Evolutionary conservation across 2,113 vertebrate genomes (phyloP).

Genomic region (Eclectus roratus): DNA sequence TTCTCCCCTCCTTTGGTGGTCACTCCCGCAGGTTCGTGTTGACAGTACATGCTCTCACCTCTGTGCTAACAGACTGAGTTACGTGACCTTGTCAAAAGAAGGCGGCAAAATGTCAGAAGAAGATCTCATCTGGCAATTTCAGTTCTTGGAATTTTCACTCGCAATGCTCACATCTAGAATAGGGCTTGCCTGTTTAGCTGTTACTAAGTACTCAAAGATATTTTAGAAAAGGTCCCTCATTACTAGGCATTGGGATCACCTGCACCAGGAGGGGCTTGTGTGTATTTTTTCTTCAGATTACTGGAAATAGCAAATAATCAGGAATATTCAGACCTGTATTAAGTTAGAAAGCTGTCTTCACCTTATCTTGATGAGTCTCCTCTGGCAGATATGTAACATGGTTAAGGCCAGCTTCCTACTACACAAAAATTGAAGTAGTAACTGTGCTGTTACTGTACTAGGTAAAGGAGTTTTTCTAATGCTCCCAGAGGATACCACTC

Average conservation of each 20-base stretch:
- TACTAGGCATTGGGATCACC: accelerated
- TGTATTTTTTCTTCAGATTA: background rate
- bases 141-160: background rate
- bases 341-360: constrained; percentile 28
- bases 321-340: background rate
- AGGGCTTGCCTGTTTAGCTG: background rate
- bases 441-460: background rate
- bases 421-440: background rate
- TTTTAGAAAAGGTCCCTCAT: background rate
- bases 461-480: background rate
- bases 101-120: background rate
- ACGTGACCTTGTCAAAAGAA: background rate
- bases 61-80: background rate
- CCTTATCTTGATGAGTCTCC: background rate
- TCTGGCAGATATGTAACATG: background rate
- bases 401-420: background rate
- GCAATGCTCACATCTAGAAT: background rate
- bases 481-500: background rate
- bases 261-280: background rate
- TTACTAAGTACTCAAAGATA: background rate
- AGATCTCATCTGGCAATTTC: background rate
- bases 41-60: background rate
- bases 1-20: background rate
- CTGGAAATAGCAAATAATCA: background rate
- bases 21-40: background rate